Evolutionary conservation across 2,888 invertebrate genomes (phyloP), one percentile per base, ranked within the genome.

Genomic region (Hydrotaea diabolus): DNA sequence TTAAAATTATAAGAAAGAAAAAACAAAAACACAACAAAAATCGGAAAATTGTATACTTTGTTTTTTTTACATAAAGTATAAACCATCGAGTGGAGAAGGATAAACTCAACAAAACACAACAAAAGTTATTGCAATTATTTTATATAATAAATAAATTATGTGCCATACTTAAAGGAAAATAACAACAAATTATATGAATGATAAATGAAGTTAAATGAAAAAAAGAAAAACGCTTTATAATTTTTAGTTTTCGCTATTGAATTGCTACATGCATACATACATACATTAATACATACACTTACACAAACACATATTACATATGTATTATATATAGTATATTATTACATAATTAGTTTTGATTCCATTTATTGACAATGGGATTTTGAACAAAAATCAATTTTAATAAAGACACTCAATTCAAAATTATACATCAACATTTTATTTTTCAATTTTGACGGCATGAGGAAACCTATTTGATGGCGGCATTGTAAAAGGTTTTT

Each of bases 111-210:
- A 31, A 2, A 31, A 76, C n/a, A n/a, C n/a, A n/a, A n/a, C n/a
- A 69, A 57, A 78, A 78, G 80, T 77, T 77, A 80, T 80, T 83
- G 83, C 84, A 84, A 84, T 84, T 84, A 81, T 84, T 81, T 84
- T 84, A 81, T 78, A 78, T 62, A 76, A 76, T 80, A 80, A 79
- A 85, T 74, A 79, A 79, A 85, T 85, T 85, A 82, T 80, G 85
- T 85, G 85, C 85, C 85, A 85, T 85, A 85, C 69, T 77, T 77
- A 82, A 79, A 69, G 69, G 46, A 46, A 46, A 69, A 46, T 53
- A 49, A 66, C 59, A 80, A 55, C 69, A 76, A 57, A 46, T 49
- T 71, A 55, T 57, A 46, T 46, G 17, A 66, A 21, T 39, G 19
- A 66, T 19, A 19, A 66, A 43, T 43, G 19, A 62, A 31, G 7